Base-by-base conservation (phyloP, 2,797 vertebrate genomes). In the Cryptoblepharus egeriae region DNA sequence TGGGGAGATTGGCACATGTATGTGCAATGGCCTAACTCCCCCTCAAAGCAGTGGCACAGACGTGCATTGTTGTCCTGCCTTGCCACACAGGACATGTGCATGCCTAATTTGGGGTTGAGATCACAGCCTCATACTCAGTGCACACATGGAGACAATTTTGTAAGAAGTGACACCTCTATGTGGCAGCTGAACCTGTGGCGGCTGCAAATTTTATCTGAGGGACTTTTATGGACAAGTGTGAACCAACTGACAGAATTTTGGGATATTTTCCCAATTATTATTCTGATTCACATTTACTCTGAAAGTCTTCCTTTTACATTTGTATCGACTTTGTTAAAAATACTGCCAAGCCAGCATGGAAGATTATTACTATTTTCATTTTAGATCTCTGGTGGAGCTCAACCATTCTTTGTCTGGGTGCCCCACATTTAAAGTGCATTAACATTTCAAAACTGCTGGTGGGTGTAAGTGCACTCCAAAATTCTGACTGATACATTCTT, bases 401-500 rank as follows among this genome's bases (percentile, higher is more conserved):
- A 76, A 64, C 8, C 8, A 12, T 81, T 22, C 79, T 67, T 35
- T 65, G 58, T 57, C 3, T 65, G 1, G 11, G 63, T 0, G 57
- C 9, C 61, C 1, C 55, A 69, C 32, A 85, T 28, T 45, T 0
- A 22, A 57, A 88, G 52, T 2, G 1, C 18, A 77, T 83, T 83
- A 11, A 42, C 79, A 77, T 89, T 42, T 75, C 35, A 35, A 2
- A 91, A 84, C 49, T 30, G 0, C 42, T 82, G 86, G 39, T 76
- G 82, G 78, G 70, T 81, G 35, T 22, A 82, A 76, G 81, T 15
- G 35, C 2, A 15, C 75, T 64, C 32, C 83, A 57, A 90, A 81
- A 71, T 89, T 89, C 28, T 64, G 68, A 60, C 11, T 75, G 58
- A 87, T 60, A n/a, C 35, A 4, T 80, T 84, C 39, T 67, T 88